These are phyloP conservation scores for Megastigmus dorsalis DNA, from an alignment of 2,888 invertebrate genomes.

Conservation along the genomic window DNA sequence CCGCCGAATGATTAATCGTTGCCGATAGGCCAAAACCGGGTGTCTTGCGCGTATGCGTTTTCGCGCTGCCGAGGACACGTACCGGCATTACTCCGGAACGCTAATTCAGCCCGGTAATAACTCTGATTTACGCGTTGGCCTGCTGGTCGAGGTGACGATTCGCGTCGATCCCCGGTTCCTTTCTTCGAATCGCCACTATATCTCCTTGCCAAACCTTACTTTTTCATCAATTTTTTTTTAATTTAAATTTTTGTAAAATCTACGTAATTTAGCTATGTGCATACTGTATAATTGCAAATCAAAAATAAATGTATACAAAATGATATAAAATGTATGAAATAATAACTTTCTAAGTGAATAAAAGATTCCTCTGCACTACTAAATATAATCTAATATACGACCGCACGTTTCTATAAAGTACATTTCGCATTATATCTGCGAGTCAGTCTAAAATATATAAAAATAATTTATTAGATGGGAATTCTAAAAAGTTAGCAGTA, in stretches of 20 bases:
- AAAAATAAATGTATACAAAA: not conserved
- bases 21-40: conserved; percentile 54
- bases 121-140: conserved; percentile 70
- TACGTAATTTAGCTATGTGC: not conserved
- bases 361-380: too few species aligned
- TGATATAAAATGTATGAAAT: not conserved
- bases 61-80: conserved; percentile 66
- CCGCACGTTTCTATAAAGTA: not conserved
- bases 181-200: not conserved
- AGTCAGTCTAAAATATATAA: not conserved
- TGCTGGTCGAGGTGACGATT: conserved; percentile 57
- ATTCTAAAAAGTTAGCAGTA: not conserved
- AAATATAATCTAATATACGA: not conserved
- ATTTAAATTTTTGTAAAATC: not conserved
- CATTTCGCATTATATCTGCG: not conserved
- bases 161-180: conserved; percentile 33
- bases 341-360: too few species aligned
- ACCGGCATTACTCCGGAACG: conserved; percentile 69
- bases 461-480: conserved; percentile 16
- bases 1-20: conserved; percentile 71
- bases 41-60: conserved; percentile 49
- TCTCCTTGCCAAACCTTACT: not conserved
- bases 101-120: conserved; percentile 71
- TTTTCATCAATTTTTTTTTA: not conserved
- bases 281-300: not conserved